A percentile compares a stretch with the other conserved stretches of the same genome.
These are phyloP conservation scores for Cuculus canorus DNA, from an alignment of 2,797 vertebrate species.

Conservation along the genomic window DNA sequence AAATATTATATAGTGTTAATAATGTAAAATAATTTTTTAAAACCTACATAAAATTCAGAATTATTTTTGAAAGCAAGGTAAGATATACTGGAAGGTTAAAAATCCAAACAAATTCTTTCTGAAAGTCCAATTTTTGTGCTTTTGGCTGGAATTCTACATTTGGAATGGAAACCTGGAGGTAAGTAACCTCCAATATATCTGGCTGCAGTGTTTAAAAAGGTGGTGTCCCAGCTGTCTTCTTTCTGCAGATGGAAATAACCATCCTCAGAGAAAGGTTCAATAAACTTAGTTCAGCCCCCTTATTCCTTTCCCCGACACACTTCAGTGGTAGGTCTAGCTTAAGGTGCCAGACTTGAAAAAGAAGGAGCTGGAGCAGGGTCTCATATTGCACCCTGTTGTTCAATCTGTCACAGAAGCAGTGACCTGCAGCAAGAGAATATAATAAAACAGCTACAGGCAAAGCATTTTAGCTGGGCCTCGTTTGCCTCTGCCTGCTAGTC, in stretches of 20 bases:
- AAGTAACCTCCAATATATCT: background rate
- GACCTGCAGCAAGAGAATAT: background rate
- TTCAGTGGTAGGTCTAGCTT: background rate
- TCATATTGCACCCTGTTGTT: background rate
- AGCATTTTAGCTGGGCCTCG: background rate
- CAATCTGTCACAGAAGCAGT: background rate
- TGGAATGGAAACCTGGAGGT: background rate
- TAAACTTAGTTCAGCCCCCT: background rate
- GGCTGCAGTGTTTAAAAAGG: background rate
- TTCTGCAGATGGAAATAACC: background rate
- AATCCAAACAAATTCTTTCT: fast-evolving
- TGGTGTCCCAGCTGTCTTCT: background rate
- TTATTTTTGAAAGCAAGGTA: background rate
- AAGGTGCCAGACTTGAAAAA: background rate
- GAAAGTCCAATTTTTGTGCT: background rate
- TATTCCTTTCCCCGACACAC: background rate
- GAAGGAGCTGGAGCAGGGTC: background rate
- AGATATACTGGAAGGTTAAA: background rate
- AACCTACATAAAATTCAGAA: background rate
- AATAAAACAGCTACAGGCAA: background rate
- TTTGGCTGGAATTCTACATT: background rate
- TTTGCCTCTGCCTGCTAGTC: background rate
- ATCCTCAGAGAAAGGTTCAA: background rate
- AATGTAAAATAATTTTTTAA: background rate
- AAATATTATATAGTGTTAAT: background rate